Evolutionary conservation across 2,797 vertebrate genomes (phyloP), one percentile per base, ranked within the genome.

Genomic region (Phyllotis vaccarum): DNA sequence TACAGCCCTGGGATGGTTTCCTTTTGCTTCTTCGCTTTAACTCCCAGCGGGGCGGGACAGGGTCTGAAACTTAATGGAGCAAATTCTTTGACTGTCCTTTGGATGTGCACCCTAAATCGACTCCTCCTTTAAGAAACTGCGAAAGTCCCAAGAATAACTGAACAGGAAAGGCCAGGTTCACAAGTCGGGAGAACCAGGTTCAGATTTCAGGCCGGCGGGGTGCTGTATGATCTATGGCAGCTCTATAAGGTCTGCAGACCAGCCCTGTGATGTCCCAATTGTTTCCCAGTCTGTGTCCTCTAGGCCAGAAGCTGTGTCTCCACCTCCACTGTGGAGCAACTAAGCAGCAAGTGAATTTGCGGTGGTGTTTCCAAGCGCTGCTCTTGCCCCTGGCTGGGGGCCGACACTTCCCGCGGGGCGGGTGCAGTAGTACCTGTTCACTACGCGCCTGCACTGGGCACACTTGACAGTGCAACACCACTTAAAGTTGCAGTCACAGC

Each of bases 381-480:
- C 82, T 54, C 16, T 86, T 76, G 0, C 22, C 2, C 27, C 13
- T 74, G 0, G 22, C 3, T 27, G 9, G 4, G 7, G 80, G 10
- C 62, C 9, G 40, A n/a, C 43, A 6, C 72, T 70, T 34, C 43
- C 86, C 1, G 54, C 70, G 79, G 75, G 31, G 9, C 7, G 0
- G 2, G 98, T 95, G 34, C 99, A 99, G 96, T 99, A 99, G 97
- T 99, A 99, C 96, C 99, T 99, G 7, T 98, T 99, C 19, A 99
- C 99, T 6, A 99, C 95, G 0, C 99, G 99, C 72, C 98, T 98
- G 98, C 99, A 99, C 94, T 98, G 99, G 81, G 99, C 99, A 83
- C 99, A 99, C 93, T 98, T 99, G 83, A 99, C 99, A 0, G 99
- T 99, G 97, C 99, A 99, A 97, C 99, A 99, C 99, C 99, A 99